These are phyloP conservation scores for Petrophora chlorosata DNA, from an alignment of 2,888 invertebrate species.

Conservation along the genomic window DNA sequence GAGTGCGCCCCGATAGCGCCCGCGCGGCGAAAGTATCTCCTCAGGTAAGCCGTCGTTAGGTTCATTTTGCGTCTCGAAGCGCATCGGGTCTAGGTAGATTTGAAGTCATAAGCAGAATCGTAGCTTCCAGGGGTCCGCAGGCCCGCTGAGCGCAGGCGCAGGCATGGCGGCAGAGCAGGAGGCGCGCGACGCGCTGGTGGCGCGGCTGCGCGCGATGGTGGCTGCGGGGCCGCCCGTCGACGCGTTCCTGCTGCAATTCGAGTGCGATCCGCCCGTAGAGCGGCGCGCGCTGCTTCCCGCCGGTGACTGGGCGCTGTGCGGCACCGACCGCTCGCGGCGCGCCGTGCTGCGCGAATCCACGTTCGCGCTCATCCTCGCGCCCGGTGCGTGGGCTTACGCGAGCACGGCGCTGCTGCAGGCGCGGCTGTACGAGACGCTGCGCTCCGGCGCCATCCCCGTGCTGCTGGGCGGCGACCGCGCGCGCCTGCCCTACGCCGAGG, in stretches of 20 bases:
- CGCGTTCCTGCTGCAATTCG: slow-evolving; percentile 91
- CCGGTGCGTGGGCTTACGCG: slow-evolving; percentile 86
- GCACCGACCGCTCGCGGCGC: slow-evolving; percentile 90
- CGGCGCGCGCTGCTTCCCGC: slow-evolving; percentile 83
- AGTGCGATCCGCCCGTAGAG: slow-evolving; percentile 91
- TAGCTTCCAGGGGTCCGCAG: slow-evolving; percentile 80
- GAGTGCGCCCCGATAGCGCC: slow-evolving; percentile 95
- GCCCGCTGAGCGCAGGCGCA: slow-evolving; percentile 54
- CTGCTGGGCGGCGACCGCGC: slow-evolving; percentile 92
- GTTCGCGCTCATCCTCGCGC: slow-evolving; percentile 92
- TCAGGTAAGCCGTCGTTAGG: slow-evolving; percentile 85
- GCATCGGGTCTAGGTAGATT: slow-evolving; percentile 26
- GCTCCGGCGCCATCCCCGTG: slow-evolving; percentile 95
- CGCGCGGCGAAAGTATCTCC: slow-evolving; percentile 91
- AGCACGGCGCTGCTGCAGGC: slow-evolving; percentile 90
- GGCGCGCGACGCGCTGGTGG: slow-evolving; percentile 86
- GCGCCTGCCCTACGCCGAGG: slow-evolving; percentile 92
- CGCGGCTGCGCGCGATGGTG: slow-evolving; percentile 86
- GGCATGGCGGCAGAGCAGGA: slow-evolving; percentile 82
- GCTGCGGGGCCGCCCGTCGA: slow-evolving; percentile 86
- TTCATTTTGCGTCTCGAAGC: neutral
- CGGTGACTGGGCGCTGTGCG: slow-evolving; percentile 94
- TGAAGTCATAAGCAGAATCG: slow-evolving; percentile 76
- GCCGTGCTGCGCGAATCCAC: slow-evolving; percentile 91
- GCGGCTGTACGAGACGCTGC: slow-evolving; percentile 93